Base-by-base conservation (phyloP, 1,140 invertebrate genomes). In the Cylas formicarius region DNA sequence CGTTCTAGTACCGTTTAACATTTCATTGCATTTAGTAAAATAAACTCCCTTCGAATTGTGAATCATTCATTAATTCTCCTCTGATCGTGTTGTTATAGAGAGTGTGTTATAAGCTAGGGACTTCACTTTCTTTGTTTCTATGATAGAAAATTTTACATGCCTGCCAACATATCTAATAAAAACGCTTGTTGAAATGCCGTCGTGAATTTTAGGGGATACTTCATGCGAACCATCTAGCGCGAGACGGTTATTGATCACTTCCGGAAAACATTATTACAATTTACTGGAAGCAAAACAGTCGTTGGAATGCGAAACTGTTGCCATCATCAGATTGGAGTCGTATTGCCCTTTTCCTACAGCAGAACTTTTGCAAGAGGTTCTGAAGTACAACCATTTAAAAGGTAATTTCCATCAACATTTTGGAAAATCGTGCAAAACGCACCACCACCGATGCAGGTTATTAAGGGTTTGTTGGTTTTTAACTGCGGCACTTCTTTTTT, bases 221-320 rank as follows among this genome's bases (percentile, higher is more conserved):
- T 50, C 54, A 26, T 72, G 70, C 1, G 69, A 78, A 34, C 72
- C 82, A 4, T 65, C 75, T 2, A 77, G 78, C 61, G 80, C 96
- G 0, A 78, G 74, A 38, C 77, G 76, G 55, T 73, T 96, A 5
- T 78, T 98, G 28, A 75, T 98, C 38, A 87, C 88, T 13, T 83
- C 80, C 55, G 96, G 96, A 20, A 98, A 97, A 66, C 93, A 97
- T 71, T 97, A 86, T 67, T 97, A 97, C 63, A 78, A 79, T 21
- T 70, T 99, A 13, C 66, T 77, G 16, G 79, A 85, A 50, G n/a
- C n/a, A n/a, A n/a, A n/a, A n/a, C n/a, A n/a, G n/a, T n/a, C n/a
- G n/a, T n/a, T n/a, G n/a, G 81, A 92, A 60, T 75, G 87, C 55
- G 66, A 84, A 40, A 72, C 70, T 13, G 70, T 75, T 5, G 93